Base-by-base conservation (phyloP, 2,797 vertebrate genomes). In the Tolypeutes matacus region DNA sequence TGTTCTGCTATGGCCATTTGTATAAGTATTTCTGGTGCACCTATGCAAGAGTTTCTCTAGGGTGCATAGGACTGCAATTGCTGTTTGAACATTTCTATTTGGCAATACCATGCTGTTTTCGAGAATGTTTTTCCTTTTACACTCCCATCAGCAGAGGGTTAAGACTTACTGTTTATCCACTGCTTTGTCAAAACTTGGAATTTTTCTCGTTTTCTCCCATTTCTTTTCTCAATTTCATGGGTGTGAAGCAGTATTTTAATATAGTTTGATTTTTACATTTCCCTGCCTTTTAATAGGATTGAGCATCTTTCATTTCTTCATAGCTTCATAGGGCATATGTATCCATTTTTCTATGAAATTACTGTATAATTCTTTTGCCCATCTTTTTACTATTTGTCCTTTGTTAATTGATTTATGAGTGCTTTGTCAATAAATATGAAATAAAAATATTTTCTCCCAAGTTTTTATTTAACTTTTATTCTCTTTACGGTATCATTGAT, bases 401-500 rank as follows among this genome's bases (percentile, higher is more conserved):
- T 82, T 31, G 77, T 39, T 7, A 49, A 87, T 29, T 46, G 1
- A 88, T 39, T 77, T 34, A 70, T 77, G 25, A 34, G 8, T 77
- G 2, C 2, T 72, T 93, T 36, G 8, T 53, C 29, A 11, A 75
- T 27, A 73, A 62, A 89, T 75, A 29, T 36, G 14, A 56, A 81
- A 36, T 94, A 4, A 80, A 92, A 89, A 39, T 60, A 62, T 70
- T 92, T 95, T 93, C 10, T 77, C 20, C 23, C 13, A 67, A 31
- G 12, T 58, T 80, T 81, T 76, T 34, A 88, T 67, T 58, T 90
- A 81, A 20, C 86, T 91, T 15, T 51, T 92, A 51, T 17, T 80
- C 25, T 80, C 46, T 67, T 69, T 62, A 6, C 56, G 36, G 3
- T 80, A 36, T 75, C 76, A 69, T 56, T 86, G 36, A 76, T 86